Evolutionary conservation across 2,113 vertebrate species (phyloP), one percentile per base, ranked within the genome.

Genomic region (Nothocercus nigrocapillus): DNA sequence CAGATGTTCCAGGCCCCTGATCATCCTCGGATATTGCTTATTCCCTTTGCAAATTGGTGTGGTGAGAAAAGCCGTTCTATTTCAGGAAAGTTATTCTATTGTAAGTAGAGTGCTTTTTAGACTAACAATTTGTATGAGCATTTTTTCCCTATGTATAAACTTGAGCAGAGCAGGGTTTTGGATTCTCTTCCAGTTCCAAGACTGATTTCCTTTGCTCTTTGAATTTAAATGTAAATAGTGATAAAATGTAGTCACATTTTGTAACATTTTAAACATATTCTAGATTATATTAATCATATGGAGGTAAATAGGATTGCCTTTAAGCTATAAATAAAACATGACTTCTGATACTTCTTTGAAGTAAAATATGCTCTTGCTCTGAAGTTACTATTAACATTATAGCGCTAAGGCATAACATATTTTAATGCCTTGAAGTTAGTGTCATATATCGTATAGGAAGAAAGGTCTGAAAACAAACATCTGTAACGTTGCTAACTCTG

Each of bases 381-480:
- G 63, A 82, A 32, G 25, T 85, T 59, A 34, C 25, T 19, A 27
- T 18, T 32, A 40, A 25, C 8, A 11, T 25, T 5, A 5, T n/a
- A 36, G 69, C 27, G 34, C 20, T 85, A 45, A 85, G 28, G 47
- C 58, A 19, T 22, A 4, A 66, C 66, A n/a, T 62, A 17, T 72
- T 62, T 76, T 75, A 63, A 45, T 54, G 21, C 13, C 1, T 0
- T 93, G 36, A 87, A 67, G 30, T 22, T 40, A 20, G 20, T 80
- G 17, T 62, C 6, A 13, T 69, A 0, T 66, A 19, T 95, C 72
- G 89, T 51, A 27, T 53, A 27, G n/a, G 36, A 69, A 38, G 59
- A 89, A 70, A 49, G 36, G 45, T 9, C 54, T 76, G 86, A 79
- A 94, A 92, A 11, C 53, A 83, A 95, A 58, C 38, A 67, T 68